A percentile compares a stretch with the other conserved stretches of the same genome.
Evolutionary conservation across 2,797 vertebrate species (phyloP).

Genomic region (Lycodopsis pacificus): DNA sequence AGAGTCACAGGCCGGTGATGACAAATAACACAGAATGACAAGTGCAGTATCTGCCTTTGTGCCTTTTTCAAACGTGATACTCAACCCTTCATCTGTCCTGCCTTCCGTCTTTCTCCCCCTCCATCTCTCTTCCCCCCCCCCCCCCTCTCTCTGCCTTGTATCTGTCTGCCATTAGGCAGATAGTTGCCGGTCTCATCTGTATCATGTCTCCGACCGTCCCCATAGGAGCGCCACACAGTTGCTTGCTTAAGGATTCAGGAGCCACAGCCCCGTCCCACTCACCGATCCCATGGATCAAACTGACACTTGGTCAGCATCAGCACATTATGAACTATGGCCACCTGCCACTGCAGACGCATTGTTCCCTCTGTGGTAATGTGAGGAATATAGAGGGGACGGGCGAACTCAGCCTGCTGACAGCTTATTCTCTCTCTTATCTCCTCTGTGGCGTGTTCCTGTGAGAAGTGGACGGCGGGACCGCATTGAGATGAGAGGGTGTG

Average conservation of each 20-base stretch:
- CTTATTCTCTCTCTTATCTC: constrained; percentile 82
- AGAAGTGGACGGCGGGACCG: constrained; percentile 65
- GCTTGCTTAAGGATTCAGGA: constrained; percentile 84
- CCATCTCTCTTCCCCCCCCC: constrained; percentile 48
- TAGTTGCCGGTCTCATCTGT: constrained; percentile 86
- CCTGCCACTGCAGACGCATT: constrained; percentile 87
- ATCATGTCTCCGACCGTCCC: constrained; percentile 82
- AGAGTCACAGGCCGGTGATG: constrained; percentile 47
- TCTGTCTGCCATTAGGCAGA: constrained; percentile 86
- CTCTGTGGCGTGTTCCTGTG: constrained; percentile 65
- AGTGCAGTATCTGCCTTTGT: constrained; percentile 61
- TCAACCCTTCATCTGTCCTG: constrained; percentile 72
- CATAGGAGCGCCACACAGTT: constrained; percentile 77
- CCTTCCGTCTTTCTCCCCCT: constrained; percentile 57
- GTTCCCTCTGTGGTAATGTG: constrained; percentile 89
- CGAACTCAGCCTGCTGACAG: constrained; percentile 74
- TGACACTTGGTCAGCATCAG: constrained; percentile 91
- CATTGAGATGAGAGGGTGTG: constrained; percentile 64
- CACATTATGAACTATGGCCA: constrained; percentile 90
- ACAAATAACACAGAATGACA: constrained; percentile 65
- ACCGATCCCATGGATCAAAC: constrained; percentile 82
- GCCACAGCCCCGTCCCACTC: constrained; percentile 80
- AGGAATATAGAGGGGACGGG: constrained; percentile 85
- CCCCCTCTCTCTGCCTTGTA: constrained; percentile 66
- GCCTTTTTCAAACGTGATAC: constrained; percentile 58